Evolutionary conservation across 92 coral and sea anemone genomes (phyloP).

Genomic region (Hydrozoanthus gracilis): DNA sequence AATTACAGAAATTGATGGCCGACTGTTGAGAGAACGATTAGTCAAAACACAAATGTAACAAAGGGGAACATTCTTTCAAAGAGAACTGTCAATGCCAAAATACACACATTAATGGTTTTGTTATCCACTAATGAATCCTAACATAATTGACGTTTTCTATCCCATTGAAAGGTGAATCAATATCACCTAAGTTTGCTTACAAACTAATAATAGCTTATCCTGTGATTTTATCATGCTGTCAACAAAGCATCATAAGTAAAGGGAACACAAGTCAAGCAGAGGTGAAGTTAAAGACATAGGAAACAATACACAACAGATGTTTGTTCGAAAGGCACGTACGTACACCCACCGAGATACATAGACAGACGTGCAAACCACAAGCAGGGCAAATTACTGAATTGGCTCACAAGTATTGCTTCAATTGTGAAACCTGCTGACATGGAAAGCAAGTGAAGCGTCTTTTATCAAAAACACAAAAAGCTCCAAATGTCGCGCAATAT

Average conservation of each 20-base stretch:
- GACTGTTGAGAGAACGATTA: conserved; percentile 2
- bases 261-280: background rate
- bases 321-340: background rate
- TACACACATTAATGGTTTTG: background rate
- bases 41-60: conserved; percentile 19
- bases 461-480: background rate
- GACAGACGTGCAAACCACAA: background rate
- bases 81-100: conserved; percentile 5
- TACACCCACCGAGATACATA: background rate
- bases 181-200: background rate
- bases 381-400: background rate
- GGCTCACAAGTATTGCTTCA: background rate
- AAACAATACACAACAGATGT: conserved; percentile 1
- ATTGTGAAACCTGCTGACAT: background rate
- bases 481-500: background rate
- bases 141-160: background rate
- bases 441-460: background rate
- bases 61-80: background rate
- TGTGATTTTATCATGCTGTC: background rate
- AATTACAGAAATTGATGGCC: conserved; percentile 18
- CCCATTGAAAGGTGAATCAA: conserved; percentile 14
- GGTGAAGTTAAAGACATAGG: background rate
- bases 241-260: background rate
- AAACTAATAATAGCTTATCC: background rate
- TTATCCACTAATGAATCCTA: conserved; percentile 6